Evolutionary conservation across 2,113 vertebrate genomes (phyloP), one percentile per base, ranked within the genome.

Genomic region (Gopherus evgoodei): DNA sequence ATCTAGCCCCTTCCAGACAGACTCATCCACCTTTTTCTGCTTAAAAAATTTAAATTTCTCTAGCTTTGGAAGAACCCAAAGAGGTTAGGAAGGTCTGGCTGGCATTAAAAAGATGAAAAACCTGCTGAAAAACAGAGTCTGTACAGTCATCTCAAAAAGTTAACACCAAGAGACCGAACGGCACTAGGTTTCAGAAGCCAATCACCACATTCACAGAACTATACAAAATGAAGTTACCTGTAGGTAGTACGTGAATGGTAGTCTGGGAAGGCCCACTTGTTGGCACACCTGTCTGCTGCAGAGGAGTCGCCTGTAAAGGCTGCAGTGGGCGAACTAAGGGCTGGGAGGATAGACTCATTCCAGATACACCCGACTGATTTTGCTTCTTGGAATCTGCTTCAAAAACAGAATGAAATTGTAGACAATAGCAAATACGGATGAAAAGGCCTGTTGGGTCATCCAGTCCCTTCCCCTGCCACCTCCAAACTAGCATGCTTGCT

Each of bases 201-300:
- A 35, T 42, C 49, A 9, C 35, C 79, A 79, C 49, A 47, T 65
- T 87, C 57, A 19, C 10, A 25, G 9, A 35, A 35, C 2, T 14
- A 44, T 11, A 25, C 4, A 42, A 52, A 81, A 47, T 38, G 19
- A 86, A 83, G 49, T 81, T 97, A 99, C 98, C 98, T 98, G 98
- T 96, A 91, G 98, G 98, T 84, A 98, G 90, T 22, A 98, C 97
- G n/a, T 99, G 98, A 94, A 98, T 97, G 52, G 98, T 97, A 47
- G 98, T 97, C 88, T 98, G 98, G 65, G 98, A 98, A 69, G 98
- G 98, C 17, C 98, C 97, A 82, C 98, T 98, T 31, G 98, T 97
- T 62, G 98, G 98, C 83, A 98, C 97, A 53, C 98, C 97, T 38
- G 98, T 50, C 88, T 97, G 97, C 24, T 98, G 98, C 27, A 90